phyloP scores from a whole-genome alignment of 2,888 invertebrate species.

The Gnatocerus cornutus region DNA sequence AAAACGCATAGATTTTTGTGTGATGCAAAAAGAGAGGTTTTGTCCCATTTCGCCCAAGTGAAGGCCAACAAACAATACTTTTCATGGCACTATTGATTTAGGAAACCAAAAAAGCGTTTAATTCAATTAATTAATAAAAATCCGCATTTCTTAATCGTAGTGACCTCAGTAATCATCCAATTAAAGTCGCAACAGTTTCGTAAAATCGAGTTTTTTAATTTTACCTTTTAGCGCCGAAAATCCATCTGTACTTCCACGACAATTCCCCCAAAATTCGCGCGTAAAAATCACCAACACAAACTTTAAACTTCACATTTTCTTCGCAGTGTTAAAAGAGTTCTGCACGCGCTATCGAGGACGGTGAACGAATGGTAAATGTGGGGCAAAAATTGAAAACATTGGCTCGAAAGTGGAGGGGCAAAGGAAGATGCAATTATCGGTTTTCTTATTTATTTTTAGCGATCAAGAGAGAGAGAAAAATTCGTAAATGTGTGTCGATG shows the following conservation, averaged over 20 bases:
- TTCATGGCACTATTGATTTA: constrained; percentile 26
- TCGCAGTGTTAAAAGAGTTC: background rate
- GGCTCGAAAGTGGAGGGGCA: constrained; percentile 1
- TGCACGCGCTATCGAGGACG: constrained; percentile 26
- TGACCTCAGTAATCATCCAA: constrained; percentile 27
- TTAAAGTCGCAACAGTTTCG: background rate
- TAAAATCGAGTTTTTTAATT: too few species aligned
- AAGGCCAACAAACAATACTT: constrained; percentile 16
- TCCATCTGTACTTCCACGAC: background rate
- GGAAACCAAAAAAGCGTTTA: constrained; percentile 12
- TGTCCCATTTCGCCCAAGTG: background rate
- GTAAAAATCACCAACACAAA: constrained; percentile 6
- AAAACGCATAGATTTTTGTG: background rate
- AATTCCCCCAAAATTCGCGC: constrained; percentile 1
- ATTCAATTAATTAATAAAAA: constrained; percentile 18
- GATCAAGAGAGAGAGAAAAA: background rate
- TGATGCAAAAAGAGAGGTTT: background rate
- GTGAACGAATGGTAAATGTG: constrained; percentile 41
- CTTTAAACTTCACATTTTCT: constrained; percentile 37
- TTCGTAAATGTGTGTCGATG: constrained; percentile 1
- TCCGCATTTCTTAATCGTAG: constrained; percentile 12
- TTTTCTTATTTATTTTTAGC: constrained; percentile 17
- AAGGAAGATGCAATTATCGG: constrained; percentile 17
- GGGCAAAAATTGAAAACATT: constrained; percentile 43
- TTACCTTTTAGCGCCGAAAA: background rate